Base-by-base conservation (phyloP, 2,113 vertebrate genomes). In the Pygoscelis antarcticus region DNA sequence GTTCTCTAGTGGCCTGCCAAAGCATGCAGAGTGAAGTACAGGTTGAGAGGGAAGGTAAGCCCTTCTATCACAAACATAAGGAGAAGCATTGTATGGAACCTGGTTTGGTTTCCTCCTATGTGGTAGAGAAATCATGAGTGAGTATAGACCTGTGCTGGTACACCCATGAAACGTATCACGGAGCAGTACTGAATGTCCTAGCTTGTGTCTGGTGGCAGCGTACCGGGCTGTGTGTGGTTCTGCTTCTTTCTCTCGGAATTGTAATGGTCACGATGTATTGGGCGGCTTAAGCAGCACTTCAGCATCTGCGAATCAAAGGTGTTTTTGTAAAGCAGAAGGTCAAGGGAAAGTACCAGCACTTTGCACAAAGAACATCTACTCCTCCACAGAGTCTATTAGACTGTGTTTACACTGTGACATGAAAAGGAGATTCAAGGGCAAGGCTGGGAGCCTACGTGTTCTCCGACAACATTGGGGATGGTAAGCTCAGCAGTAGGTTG, bases 111-210 rank as follows among this genome's bases (percentile, higher is more conserved):
- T 66, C 27, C 36, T 49, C 26, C 30, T 4, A 2, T 2, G 7
- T 8, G 19, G 21, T 7, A 20, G 36, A 66, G 77, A 60, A 76
- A 58, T 26, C 0, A 1, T 23, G 30, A 69, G 2, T 7, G 54
- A 52, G 30, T 13, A 9, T 1, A 36, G 47, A 46, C 10, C 19
- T 42, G 22, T n/a, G 27, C 38, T 64, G 38, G 29, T 52, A 14
- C 6, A 2, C 13, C 38, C 49, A 52, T 9, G 9, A 55, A 74
- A 22, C 0, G 0, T 51, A 4, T 13, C 30, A 20, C 0, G 0
- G 36, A 16, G n/a, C 2, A 1, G 64, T 30, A 2, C n/a, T 44
- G 29, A 36, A 21, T 52, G 11, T 57, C 40, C 15, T 9, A 22
- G 27, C 11, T 46, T 12, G 19, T 44, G 44, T 8, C 54, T 87